Percentiles rank a stretch among this genome's conserved stretches.
Evolutionary conservation across 2,113 vertebrate genomes (phyloP).

Genomic region (Aleadryas rufinucha): DNA sequence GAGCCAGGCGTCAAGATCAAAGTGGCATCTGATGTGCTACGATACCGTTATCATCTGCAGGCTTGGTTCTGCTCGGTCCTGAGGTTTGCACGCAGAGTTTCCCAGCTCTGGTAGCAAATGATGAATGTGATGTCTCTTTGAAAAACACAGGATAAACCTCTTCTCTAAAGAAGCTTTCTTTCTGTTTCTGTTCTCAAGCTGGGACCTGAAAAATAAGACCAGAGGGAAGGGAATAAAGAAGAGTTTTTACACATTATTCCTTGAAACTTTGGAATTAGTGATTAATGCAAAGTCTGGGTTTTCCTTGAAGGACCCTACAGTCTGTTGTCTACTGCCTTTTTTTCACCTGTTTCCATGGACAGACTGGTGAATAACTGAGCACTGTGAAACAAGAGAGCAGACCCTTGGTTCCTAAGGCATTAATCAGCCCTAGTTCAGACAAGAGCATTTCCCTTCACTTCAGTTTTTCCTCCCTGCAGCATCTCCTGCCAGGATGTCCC

Average conservation of each 20-base stretch:
- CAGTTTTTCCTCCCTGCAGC: background rate
- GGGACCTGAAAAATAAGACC: background rate
- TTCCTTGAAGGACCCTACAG: background rate
- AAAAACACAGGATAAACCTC: background rate
- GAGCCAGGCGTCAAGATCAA: slow-evolving; percentile 7
- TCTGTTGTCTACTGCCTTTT: background rate
- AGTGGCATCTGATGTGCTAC: background rate
- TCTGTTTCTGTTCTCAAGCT: background rate
- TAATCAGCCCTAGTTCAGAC: slow-evolving; percentile 17
- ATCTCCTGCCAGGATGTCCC: slow-evolving; percentile 48
- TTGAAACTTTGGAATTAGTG: background rate
- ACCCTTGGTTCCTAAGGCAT: slow-evolving; percentile 3
- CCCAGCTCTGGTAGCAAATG: background rate
- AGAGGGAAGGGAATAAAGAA: background rate
- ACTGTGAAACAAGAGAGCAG: background rate
- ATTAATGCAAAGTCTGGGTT: background rate
- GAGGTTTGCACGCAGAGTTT: background rate
- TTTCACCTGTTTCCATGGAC: slow-evolving; percentile 37
- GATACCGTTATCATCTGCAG: background rate
- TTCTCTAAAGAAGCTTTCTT: background rate
- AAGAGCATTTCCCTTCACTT: slow-evolving; percentile 24
- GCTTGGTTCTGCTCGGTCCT: background rate
- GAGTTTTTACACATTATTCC: background rate
- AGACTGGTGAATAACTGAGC: background rate
- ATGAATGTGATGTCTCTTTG: background rate